Base-by-base conservation (phyloP, 2,888 invertebrate species). In the Dicycla oo region DNA sequence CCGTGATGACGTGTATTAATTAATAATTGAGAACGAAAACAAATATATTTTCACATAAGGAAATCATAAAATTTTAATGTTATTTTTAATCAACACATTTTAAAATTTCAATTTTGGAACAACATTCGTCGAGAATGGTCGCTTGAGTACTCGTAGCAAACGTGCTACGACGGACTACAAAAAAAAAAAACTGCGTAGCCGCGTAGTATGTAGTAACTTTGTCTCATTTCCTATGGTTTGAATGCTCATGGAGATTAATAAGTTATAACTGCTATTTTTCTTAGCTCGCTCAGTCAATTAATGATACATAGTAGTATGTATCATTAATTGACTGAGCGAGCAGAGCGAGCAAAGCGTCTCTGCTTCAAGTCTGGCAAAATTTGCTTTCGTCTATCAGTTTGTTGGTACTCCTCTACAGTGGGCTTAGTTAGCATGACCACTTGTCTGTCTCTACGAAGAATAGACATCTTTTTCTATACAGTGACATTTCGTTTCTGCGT, bases 91-190 rank as follows among this genome's bases (percentile, higher is more conserved):
- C 20, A n/a, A n/a, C 11, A 11, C 1, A 49, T 4, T n/a, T n/a
- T 47, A n/a, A 47, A 47, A 10, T 47, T n/a, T 49, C n/a, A 49
- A n/a, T 49, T n/a, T n/a, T n/a, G n/a, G 45, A 45, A 45, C 20
- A 20, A 20, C 18, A 45, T 20, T n/a, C 4, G 49, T 11, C n/a
- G n/a, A 13, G 13, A 49, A 11, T 49, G 49, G n/a, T 11, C 11
- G n/a, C n/a, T n/a, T 11, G n/a, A 23, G n/a, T 23, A 23, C 11
- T 23, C n/a, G 49, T 49, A 49, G 49, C 49, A 49, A 49, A 49
- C n/a, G 2, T 49, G 69, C 69, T 76, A 76, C 76, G 74, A 49
- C 47, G 20, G 30, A 38, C 61, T 76, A 76, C 69, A 61, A 57
- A 75, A 53, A 61, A 57, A 75, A 53, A 47, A 61, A 38, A 56